Evolutionary conservation across 2,888 invertebrate species (phyloP).

Genomic region (Ellobium chinense): DNA sequence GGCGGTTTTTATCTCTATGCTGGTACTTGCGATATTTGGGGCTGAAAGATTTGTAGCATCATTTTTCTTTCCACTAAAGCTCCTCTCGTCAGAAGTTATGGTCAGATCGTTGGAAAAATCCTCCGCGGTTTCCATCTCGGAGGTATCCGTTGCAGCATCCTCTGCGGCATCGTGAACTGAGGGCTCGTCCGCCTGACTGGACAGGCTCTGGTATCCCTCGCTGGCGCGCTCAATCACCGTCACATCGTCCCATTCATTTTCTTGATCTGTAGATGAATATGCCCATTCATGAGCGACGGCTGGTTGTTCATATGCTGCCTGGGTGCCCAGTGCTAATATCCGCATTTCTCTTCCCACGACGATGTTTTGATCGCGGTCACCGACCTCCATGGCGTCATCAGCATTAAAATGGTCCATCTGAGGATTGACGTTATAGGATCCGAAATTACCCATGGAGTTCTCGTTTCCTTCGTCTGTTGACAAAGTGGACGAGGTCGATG

Average conservation of each 20-base stretch:
- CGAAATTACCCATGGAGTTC: constrained; percentile 6
- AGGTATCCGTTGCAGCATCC: background rate
- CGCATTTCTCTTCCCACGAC: background rate
- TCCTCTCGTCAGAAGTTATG: constrained; percentile 29
- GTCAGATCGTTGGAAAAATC: constrained; percentile 7
- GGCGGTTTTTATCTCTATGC: too few relatives aligned
- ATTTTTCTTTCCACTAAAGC: background rate
- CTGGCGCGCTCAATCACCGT: constrained; percentile 2
- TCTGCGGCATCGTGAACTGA: too few relatives aligned
- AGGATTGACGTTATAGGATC: background rate
- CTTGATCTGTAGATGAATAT: background rate
- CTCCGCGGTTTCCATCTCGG: background rate
- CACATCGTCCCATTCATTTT: background rate
- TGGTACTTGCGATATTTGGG: background rate
- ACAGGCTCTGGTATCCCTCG: background rate
- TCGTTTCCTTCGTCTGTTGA: background rate
- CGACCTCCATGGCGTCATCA: background rate
- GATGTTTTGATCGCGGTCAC: background rate
- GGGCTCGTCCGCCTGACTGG: background rate
- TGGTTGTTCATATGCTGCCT: background rate
- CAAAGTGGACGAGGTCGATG: constrained; percentile 12
- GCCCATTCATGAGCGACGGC: background rate
- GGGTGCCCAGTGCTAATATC: background rate
- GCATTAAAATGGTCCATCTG: background rate
- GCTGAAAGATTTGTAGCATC: background rate